phyloP scores from a whole-genome alignment of 2,113 vertebrate species.

The Anseranas semipalmata region DNA sequence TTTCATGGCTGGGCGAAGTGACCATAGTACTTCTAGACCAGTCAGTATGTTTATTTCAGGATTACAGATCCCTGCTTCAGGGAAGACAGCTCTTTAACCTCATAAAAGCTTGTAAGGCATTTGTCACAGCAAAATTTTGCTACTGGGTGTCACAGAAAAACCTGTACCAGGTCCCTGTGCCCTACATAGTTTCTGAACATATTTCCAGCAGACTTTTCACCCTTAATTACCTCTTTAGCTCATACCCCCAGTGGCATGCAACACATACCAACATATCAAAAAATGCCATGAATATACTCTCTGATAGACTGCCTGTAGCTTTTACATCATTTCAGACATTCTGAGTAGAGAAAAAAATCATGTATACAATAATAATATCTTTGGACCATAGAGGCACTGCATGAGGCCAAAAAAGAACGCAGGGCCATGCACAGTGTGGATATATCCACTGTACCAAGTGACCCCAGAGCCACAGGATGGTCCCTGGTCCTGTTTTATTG shows the following conservation, averaged over 20 bases:
- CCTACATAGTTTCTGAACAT: not conserved
- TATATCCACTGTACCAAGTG: not conserved
- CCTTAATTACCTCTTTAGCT: not conserved
- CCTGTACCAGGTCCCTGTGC: fast-evolving
- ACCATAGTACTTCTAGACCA: not conserved
- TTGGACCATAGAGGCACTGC: not conserved
- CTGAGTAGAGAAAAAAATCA: not conserved
- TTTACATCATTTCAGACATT: not conserved
- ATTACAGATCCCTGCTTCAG: not conserved
- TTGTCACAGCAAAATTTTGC: not conserved
- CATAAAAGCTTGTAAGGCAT: not conserved
- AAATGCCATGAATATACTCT: not conserved
- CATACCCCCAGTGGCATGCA: not conserved
- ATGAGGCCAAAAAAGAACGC: not conserved
- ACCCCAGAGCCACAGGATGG: not conserved
- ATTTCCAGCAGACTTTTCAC: not conserved
- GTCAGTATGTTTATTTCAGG: not conserved
- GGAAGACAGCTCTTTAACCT: not conserved
- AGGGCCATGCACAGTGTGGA: not conserved
- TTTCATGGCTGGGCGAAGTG: not conserved
- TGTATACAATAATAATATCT: not conserved
- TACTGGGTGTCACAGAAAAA: not conserved
- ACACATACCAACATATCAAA: not conserved
- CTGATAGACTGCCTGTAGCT: not conserved
- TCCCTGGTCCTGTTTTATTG: not conserved